phyloP scores from a whole-genome alignment of 2,113 vertebrate species.

The Dicerorhinus sumatrensis region DNA sequence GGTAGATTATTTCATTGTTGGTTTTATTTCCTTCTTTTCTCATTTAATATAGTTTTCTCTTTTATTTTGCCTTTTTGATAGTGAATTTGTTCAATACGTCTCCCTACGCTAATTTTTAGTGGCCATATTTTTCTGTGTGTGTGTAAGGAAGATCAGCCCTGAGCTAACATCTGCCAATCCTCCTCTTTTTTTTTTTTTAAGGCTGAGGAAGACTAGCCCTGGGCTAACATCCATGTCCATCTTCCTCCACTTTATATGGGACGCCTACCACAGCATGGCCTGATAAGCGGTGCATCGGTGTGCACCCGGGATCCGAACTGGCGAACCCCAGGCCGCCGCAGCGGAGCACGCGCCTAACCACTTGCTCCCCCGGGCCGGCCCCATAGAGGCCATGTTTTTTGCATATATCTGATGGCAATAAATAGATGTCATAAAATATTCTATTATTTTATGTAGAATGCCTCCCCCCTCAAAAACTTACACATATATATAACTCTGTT shows the following conservation, averaged over 20 bases:
- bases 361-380: too few relatives aligned
- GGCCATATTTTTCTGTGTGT: background rate
- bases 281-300: too few relatives aligned
- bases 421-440: background rate
- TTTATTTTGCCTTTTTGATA: background rate
- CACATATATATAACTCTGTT: background rate
- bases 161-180: too few relatives aligned
- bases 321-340: too few relatives aligned
- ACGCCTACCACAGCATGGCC: too few relatives aligned
- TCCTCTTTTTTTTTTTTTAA: too few relatives aligned
- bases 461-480: rapidly evolving
- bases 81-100: background rate
- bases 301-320: too few relatives aligned
- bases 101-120: background rate
- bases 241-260: too few relatives aligned
- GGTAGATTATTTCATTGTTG: background rate
- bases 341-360: too few relatives aligned
- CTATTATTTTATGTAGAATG: background rate
- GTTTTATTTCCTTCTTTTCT: background rate
- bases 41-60: background rate
- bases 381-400: background rate
- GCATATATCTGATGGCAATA: background rate
- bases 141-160: too few relatives aligned
- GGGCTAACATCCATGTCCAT: too few relatives aligned
- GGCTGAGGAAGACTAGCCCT: too few relatives aligned